A percentile compares a stretch with the other conserved stretches of the same genome.
Evolutionary conservation across 1,140 invertebrate genomes (phyloP).

Genomic region (Brachionus koreanus): DNA sequence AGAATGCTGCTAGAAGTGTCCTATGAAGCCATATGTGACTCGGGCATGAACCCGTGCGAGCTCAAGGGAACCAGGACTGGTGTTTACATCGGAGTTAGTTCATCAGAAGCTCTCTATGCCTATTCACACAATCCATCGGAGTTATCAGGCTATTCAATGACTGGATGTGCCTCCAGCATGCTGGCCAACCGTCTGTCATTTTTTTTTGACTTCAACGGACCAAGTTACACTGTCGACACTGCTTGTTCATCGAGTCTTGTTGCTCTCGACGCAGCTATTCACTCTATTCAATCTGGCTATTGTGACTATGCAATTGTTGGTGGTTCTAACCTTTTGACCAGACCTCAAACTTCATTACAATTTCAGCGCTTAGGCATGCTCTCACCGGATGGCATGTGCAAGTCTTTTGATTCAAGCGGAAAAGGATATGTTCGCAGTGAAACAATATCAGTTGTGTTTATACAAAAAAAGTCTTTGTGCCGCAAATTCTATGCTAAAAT

Average conservation of each 20-base stretch:
- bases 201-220: conserved; percentile 85
- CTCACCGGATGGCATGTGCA: conserved; percentile 79
- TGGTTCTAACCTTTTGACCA: conserved; percentile 76
- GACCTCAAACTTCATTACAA: conserved; percentile 81
- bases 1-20: conserved; percentile 84
- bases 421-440: conserved; percentile 89
- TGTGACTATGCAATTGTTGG: conserved; percentile 89
- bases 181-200: conserved; percentile 92
- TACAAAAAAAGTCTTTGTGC: conserved; percentile 73
- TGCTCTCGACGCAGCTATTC: conserved; percentile 78
- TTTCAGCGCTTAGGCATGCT: conserved; percentile 88
- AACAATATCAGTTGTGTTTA: conserved; percentile 71
- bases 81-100: conserved; percentile 81
- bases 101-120: conserved; percentile 76
- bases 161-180: conserved; percentile 86
- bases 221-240: conserved; percentile 86
- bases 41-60: conserved; percentile 76
- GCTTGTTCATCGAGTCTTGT: conserved; percentile 88
- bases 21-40: conserved; percentile 88
- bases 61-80: conserved; percentile 79
- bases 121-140: conserved; percentile 64
- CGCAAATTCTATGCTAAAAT: conserved; percentile 78
- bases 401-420: conserved; percentile 79
- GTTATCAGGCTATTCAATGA: conserved; percentile 83
- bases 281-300: conserved; percentile 73